These are phyloP conservation scores for Embiotoca jacksoni DNA, from an alignment of 2,113 vertebrate genomes.

Conservation along the genomic window DNA sequence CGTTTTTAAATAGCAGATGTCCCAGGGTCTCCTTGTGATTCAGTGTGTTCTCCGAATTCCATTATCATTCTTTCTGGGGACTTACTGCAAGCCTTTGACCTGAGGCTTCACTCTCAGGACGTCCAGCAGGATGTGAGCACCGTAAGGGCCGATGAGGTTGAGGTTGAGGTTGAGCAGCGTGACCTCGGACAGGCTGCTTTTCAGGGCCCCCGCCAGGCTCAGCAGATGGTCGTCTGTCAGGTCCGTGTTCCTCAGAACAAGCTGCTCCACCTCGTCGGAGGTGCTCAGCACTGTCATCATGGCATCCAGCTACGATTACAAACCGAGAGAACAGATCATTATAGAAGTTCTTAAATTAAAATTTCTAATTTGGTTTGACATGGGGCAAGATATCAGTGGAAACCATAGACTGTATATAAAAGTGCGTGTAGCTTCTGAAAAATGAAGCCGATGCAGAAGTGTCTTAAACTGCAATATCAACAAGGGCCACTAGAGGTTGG, in stretches of 20 bases:
- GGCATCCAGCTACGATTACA: slow-evolving; percentile 76
- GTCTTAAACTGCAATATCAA: too few species aligned
- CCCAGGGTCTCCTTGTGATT: neutral
- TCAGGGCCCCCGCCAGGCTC: slow-evolving; percentile 76
- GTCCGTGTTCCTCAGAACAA: slow-evolving; percentile 86
- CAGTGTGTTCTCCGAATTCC: neutral
- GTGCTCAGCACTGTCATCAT: slow-evolving; percentile 79
- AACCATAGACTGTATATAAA: too few species aligned
- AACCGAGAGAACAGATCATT: slow-evolving; percentile 26
- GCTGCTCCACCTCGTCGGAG: slow-evolving; percentile 84
- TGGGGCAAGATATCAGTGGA: too few species aligned
- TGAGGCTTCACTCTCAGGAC: slow-evolving; percentile 81
- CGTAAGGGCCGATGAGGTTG: slow-evolving; percentile 84
- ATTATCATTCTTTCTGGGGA: slow-evolving; percentile 1
- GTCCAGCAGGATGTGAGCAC: slow-evolving; percentile 81
- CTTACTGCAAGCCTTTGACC: slow-evolving; percentile 84
- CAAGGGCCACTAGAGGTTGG: too few species aligned
- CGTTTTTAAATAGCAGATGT: neutral
- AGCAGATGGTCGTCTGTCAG: slow-evolving; percentile 84
- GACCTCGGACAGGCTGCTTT: slow-evolving; percentile 81
- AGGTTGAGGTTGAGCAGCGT: slow-evolving; percentile 87
- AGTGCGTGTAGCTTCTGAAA: too few species aligned
- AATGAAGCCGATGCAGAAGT: too few species aligned
- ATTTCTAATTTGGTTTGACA: neutral
- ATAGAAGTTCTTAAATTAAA: neutral